These are phyloP conservation scores for Agapetus fuscipes DNA, from an alignment of 2,888 invertebrate species.

Conservation along the genomic window DNA sequence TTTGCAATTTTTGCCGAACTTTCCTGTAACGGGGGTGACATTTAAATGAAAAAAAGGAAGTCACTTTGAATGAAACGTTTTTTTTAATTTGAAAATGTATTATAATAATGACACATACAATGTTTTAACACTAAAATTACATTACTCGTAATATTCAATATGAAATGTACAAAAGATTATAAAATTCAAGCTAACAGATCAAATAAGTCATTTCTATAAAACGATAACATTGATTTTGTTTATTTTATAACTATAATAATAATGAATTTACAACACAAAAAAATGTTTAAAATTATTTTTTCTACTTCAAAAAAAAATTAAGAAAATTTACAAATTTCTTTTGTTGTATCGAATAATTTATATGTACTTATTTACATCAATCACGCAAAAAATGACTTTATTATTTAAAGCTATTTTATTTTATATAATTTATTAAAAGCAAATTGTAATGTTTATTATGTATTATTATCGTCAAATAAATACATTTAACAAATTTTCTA, in stretches of 20 bases:
- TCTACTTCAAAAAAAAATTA: neutral
- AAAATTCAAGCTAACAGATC: neutral
- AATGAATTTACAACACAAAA: neutral
- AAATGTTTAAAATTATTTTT: neutral
- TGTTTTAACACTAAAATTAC: neutral
- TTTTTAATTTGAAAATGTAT: neutral
- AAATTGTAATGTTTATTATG: constrained; percentile 6
- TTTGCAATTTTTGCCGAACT: too few relatives aligned
- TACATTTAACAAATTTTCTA: too few relatives aligned
- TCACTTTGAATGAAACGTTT: too few relatives aligned
- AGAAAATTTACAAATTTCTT: neutral
- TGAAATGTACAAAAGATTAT: neutral
- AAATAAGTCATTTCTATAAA: constrained; percentile 1
- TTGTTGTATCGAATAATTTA: neutral
- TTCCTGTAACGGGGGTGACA: too few relatives aligned
- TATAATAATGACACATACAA: neutral
- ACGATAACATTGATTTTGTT: constrained; percentile 3
- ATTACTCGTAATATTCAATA: neutral
- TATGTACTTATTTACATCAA: neutral
- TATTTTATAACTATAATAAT: neutral
- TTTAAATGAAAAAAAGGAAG: too few relatives aligned
- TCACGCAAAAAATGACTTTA: neutral
- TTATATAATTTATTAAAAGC: constrained; percentile 5
- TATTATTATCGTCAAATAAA: constrained; percentile 3
- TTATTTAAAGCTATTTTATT: constrained; percentile 4